Evolutionary conservation across 2,888 invertebrate species (phyloP), one percentile per base, ranked within the genome.

Genomic region (Heteromurus nitidus): DNA sequence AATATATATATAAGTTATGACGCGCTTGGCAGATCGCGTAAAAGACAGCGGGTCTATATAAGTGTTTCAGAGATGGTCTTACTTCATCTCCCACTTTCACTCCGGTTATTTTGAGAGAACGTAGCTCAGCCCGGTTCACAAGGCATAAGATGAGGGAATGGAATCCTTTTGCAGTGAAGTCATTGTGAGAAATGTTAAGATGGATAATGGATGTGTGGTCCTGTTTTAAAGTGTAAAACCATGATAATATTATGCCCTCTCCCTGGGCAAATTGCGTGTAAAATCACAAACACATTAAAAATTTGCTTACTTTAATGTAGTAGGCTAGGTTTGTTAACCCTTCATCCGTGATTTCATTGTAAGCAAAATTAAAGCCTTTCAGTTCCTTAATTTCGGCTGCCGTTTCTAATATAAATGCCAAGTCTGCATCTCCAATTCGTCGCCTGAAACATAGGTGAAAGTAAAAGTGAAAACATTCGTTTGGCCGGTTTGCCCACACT

Each of bases 51-150:
- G 13, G 13, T 9, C 36, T 9, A 9, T 36, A 36, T 36, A 36
- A 36, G 13, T 13, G 13, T 36, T 9, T 13, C n/a, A n/a, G n/a
- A n/a, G n/a, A n/a, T n/a, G n/a, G n/a, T n/a, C 67, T 69, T 82
- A 86, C 85, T 26, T 85, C 82, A 58, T 84, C 82, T 50, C 86
- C 86, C 28, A 87, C 68, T 82, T 86, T 87, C 77, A 84, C 84
- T 42, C 87, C 87, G n/a, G 83, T 60, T 11, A 87, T 68, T 76
- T 84, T 85, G 11, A 87, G 72, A n/a, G 83, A 73, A 3, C 81
- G 55, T 2, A 87, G 77, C n/a, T 86, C 80, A 13, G 42, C 16
- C 18, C 86, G 72, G n/a, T 82, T 70, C n/a, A 87, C 81, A 31
- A 87, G 50, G 31, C 47, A 53, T 20, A 76, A 65, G 9, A 82